Evolutionary conservation across 2,113 vertebrate genomes (phyloP).

Genomic region (Pollimyrus isidori): DNA sequence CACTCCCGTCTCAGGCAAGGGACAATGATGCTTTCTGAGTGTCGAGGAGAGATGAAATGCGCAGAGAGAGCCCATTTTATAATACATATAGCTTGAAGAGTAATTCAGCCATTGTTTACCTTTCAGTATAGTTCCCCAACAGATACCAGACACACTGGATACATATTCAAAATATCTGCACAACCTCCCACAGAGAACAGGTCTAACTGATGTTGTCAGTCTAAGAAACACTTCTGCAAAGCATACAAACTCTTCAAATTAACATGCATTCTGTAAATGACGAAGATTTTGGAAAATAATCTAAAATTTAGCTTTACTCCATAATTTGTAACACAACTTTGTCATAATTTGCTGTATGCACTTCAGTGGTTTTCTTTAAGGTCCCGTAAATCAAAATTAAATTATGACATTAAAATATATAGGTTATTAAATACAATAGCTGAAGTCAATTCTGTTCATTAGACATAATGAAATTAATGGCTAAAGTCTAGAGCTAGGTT

Average conservation of each 20-base stretch:
- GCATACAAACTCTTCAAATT: background rate
- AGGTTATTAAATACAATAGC: background rate
- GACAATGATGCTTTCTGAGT: conserved; percentile 1
- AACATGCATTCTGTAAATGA: background rate
- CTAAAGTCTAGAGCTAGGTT: background rate
- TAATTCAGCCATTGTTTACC: background rate
- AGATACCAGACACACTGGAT: background rate
- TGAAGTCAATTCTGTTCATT: background rate
- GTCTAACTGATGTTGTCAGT: background rate
- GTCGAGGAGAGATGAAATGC: background rate
- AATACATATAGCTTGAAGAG: conserved; percentile 5
- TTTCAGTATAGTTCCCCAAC: background rate
- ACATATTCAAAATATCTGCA: background rate
- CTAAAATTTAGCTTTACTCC: background rate
- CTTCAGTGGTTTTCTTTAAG: background rate
- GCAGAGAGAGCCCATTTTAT: background rate
- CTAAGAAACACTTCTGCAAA: background rate
- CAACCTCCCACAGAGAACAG: background rate
- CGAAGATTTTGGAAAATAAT: background rate
- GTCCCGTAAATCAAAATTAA: background rate
- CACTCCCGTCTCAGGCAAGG: background rate
- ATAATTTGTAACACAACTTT: background rate
- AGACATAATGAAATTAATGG: background rate
- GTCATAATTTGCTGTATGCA: background rate
- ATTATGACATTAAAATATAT: background rate